These are phyloP conservation scores for Tenrec ecaudatus DNA, from an alignment of 2,113 vertebrate species.

Conservation along the genomic window DNA sequence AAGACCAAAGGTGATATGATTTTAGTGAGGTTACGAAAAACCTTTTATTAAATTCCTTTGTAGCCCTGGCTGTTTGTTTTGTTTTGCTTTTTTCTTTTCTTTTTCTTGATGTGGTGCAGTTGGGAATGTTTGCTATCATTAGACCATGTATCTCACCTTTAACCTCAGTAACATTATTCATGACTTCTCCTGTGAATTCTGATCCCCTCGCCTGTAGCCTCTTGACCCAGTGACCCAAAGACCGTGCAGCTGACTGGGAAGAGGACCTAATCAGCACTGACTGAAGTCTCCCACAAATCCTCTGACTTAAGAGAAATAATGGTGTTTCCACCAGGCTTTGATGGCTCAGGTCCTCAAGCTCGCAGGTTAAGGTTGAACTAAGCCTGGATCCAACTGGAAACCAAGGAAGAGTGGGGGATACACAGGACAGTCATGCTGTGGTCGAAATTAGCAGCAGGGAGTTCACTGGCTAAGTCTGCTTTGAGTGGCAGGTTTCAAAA, in stretches of 20 bases:
- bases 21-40: not conserved
- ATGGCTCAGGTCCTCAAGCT: not conserved
- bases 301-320: not conserved
- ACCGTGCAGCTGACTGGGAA: not conserved
- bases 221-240: not conserved
- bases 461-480: not conserved
- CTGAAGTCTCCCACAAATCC: not conserved
- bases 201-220: not conserved
- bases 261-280: not conserved
- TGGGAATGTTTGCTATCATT: not conserved
- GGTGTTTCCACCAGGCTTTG: not conserved
- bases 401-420: not conserved
- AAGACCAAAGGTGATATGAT: not conserved
- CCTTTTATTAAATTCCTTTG: not conserved
- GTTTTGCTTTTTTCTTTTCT: not conserved
- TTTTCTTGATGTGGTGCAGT: not conserved
- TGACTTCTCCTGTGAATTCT: conserved; percentile 44
- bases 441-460: not conserved
- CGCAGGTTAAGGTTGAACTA: not conserved
- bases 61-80: not conserved
- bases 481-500: not conserved
- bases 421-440: not conserved
- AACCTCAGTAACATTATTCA: conserved; percentile 3
- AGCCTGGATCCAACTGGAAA: not conserved
- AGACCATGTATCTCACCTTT: not conserved